Evolutionary conservation across 2,113 vertebrate genomes (phyloP), one percentile per base, ranked within the genome.

Genomic region (Microcebus lehilahytsara): DNA sequence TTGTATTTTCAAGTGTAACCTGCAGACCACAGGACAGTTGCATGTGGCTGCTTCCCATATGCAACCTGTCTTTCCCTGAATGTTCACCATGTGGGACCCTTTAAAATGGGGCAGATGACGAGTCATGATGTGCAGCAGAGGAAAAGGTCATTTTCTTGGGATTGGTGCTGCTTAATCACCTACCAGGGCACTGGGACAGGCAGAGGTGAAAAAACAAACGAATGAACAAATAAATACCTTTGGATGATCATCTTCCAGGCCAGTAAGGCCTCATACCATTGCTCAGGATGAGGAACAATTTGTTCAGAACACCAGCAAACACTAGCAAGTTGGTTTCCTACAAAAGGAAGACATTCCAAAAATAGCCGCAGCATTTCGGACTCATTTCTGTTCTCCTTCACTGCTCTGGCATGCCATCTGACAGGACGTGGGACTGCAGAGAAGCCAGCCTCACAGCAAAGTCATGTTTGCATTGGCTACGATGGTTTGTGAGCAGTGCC

Each of bases 321-420:
- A 23, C 22, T 32, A 51, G 42, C 32, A 13, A 81, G 51, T 64
- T 37, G 58, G 49, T 71, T 89, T 83, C 80, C 74, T 95, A 74
- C 74, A 77, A 58, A 91, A 96, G 71, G 37, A 89, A 95, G 69
- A 72, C 40, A 13, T 75, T 64, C 81, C 42, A 32, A 80, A 95
- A 93, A 85, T 71, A 84, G 81, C 60, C 19, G 8, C 30, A 37
- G 81, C 14, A 51, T 30, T 42, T 37, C 4, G 69, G 42, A 40
- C n/a, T 32, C 0, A 34, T 40, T 53, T 71, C 93, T 92, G 80
- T n/a, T 95, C 89, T 94, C 80, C 75, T 37, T 92, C 93, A 75
- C 75, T 0, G 2, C 75, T 75, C 93, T 62, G 88, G 80, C 85
- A 62, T 1, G 30, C 91, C 16, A 46, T 83, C 88, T 56, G 89